Evolutionary conservation across 1,140 invertebrate genomes (phyloP).

Genomic region (Venustaconcha ellipsiformis): DNA sequence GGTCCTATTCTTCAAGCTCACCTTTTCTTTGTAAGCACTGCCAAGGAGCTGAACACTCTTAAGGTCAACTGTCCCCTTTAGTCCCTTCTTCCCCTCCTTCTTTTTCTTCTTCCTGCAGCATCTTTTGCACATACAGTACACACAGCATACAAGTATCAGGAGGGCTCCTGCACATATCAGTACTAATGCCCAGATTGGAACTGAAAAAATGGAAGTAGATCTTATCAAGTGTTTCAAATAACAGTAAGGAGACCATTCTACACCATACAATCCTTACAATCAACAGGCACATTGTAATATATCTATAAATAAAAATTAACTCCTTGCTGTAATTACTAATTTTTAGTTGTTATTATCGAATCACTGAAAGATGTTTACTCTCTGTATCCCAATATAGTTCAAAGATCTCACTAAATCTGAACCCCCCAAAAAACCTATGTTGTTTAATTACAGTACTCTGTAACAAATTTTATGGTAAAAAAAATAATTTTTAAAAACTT

Average conservation of each 20-base stretch:
- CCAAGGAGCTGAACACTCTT: constrained; percentile 96
- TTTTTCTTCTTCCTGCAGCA: constrained; percentile 97
- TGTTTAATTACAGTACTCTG: no score
- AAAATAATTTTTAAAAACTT: no score
- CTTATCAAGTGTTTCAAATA: background rate
- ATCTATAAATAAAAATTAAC: no score
- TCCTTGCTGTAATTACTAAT: no score
- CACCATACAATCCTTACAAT: background rate
- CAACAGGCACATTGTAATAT: no score
- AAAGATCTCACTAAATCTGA: no score
- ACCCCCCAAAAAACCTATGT: no score
- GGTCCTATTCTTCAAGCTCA: constrained; percentile 61
- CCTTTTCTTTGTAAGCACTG: constrained; percentile 97
- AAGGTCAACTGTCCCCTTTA: constrained; percentile 93
- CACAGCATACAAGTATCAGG: constrained; percentile 86
- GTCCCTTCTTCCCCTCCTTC: constrained; percentile 85
- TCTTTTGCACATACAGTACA: constrained; percentile 94
- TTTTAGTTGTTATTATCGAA: no score
- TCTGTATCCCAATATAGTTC: no score
- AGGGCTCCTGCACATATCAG: constrained; percentile 61
- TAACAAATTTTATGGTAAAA: no score
- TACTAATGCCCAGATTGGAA: constrained; percentile 66
- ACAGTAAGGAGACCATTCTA: background rate
- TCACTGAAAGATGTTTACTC: no score
- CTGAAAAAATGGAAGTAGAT: constrained; percentile 51